Conservation (phyloP, 2,797 vertebrate species). For the Cyprinodon diabolis region DNA sequence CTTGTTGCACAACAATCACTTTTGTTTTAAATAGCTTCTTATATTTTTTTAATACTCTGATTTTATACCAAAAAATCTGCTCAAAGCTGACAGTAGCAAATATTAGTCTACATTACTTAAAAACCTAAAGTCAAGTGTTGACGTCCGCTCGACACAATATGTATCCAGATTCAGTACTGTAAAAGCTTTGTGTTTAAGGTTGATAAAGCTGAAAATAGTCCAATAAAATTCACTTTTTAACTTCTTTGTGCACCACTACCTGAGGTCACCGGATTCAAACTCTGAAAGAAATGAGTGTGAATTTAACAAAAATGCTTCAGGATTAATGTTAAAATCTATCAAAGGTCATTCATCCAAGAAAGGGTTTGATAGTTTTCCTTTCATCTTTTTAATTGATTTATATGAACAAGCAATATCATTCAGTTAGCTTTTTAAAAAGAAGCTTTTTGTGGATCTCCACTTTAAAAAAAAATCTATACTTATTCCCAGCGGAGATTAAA, state of each 20-base stretch:
- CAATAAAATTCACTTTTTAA: neutral
- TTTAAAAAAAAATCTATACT: neutral
- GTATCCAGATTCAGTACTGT: neutral
- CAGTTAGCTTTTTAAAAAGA: neutral
- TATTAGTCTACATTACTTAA: too few species aligned
- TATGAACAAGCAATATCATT: neutral
- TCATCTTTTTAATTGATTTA: neutral
- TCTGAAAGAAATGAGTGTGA: neutral
- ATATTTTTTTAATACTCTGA: neutral
- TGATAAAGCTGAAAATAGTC: neutral
- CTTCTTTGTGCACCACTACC: neutral
- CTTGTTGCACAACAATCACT: neutral
- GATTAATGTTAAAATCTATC: neutral
- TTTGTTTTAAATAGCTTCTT: too few species aligned
- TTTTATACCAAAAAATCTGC: neutral
- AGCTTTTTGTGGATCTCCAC: neutral
- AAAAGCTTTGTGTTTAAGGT: neutral
- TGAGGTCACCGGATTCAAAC: neutral
- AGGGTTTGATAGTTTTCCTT: neutral
- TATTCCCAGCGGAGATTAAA: neutral
- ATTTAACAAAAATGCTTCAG: neutral
- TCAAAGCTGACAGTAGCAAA: neutral
- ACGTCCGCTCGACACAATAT: neutral
- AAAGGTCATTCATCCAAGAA: neutral
- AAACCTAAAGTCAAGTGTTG: neutral